Evolutionary conservation across 2,797 vertebrate genomes (phyloP).

Genomic region (Mus spretus): DNA sequence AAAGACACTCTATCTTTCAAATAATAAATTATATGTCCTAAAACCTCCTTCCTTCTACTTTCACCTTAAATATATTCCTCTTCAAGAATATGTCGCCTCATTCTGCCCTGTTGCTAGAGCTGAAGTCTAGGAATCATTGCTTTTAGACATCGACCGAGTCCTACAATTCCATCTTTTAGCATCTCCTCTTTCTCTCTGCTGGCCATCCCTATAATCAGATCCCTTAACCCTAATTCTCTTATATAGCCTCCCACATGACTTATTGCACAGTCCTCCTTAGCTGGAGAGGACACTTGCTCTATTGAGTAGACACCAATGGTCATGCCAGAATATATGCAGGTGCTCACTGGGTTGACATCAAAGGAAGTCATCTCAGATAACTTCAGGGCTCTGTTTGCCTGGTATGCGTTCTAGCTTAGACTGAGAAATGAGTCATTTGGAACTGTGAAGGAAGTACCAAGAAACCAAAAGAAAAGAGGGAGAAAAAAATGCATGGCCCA

Average conservation of each 20-base stretch:
- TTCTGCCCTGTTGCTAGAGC: neutral
- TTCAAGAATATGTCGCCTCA: neutral
- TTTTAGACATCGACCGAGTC: neutral
- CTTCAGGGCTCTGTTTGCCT: neutral
- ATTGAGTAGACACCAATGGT: neutral
- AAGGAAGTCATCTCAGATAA: neutral
- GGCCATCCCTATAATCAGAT: neutral
- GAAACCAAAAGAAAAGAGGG: neutral
- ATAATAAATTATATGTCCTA: neutral
- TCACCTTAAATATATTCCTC: constrained; percentile 31
- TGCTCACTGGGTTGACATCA: neutral
- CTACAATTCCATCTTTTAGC: neutral
- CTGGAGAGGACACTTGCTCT: neutral
- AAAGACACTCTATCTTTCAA: neutral
- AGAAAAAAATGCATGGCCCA: neutral
- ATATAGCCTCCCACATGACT: neutral
- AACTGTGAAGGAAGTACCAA: neutral
- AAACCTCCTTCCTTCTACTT: neutral
- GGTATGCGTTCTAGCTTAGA: neutral
- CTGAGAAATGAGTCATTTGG: neutral
- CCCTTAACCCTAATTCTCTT: neutral
- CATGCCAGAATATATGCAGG: neutral
- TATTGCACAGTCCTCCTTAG: neutral
- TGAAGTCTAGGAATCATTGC: neutral
- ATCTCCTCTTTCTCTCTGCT: neutral